These are phyloP conservation scores for Phymatocera aterrima DNA, from an alignment of 2,888 invertebrate species.

Conservation along the genomic window DNA sequence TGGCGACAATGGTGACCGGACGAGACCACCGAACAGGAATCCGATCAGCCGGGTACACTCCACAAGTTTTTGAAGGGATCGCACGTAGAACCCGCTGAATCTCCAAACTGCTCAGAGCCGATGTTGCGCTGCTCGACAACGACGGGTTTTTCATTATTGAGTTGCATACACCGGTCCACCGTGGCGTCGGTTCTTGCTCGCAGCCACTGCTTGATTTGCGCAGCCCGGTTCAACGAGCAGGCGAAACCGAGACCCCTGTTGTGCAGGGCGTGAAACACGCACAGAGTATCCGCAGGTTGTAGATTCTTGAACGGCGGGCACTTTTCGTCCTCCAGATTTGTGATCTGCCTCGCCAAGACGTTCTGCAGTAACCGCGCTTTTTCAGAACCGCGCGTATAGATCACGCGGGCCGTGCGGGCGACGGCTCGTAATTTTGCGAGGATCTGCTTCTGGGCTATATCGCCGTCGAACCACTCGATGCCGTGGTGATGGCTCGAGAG, in stretches of 20 bases:
- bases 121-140: neutral
- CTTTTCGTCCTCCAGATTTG: neutral
- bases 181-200: too few species aligned
- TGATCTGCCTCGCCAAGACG: neutral
- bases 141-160: neutral
- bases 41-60: constrained; percentile 39
- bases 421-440: neutral
- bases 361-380: neutral
- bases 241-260: neutral
- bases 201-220: neutral
- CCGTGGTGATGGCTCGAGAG: too few species aligned
- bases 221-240: neutral
- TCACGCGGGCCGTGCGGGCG: neutral
- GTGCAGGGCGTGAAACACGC: neutral
- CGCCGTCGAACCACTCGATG: too few species aligned
- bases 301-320: neutral
- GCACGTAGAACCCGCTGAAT: neutral
- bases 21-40: constrained; percentile 43
- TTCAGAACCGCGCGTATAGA: neutral
- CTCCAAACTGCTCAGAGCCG: constrained; percentile 12
- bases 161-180: neutral
- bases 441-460: neutral
- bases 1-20: constrained; percentile 44
- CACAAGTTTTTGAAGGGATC: neutral
- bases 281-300: neutral